Percentiles rank a stretch among this genome's conserved stretches.
These are phyloP conservation scores for Microchirus variegatus DNA, from an alignment of 2,797 vertebrate species.

Conservation along the genomic window DNA sequence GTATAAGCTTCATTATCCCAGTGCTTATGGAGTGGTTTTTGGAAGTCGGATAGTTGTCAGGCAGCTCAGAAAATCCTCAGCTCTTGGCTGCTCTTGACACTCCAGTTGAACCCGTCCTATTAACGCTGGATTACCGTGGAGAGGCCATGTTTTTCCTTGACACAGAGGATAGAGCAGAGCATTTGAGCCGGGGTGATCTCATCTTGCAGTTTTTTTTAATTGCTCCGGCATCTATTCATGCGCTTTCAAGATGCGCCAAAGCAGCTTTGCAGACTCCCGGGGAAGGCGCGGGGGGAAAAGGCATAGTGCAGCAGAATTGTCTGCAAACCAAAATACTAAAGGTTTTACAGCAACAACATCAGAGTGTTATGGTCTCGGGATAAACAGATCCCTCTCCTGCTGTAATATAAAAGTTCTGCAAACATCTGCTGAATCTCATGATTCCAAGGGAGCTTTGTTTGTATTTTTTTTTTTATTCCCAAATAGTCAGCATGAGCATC, in stretches of 20 bases:
- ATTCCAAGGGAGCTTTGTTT: slow-evolving; percentile 34
- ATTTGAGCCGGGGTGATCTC: slow-evolving; percentile 82
- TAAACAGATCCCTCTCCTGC: slow-evolving; percentile 45
- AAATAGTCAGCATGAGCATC: slow-evolving; percentile 25
- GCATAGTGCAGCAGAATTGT: slow-evolving; percentile 63
- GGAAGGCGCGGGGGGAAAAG: slow-evolving; percentile 29
- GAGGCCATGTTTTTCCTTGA: slow-evolving; percentile 79
- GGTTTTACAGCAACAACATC: slow-evolving; percentile 54
- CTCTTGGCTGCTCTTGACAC: slow-evolving; percentile 91
- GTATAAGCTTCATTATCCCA: slow-evolving; percentile 88
- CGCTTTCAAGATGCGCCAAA: slow-evolving; percentile 66
- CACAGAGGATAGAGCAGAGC: slow-evolving; percentile 83
- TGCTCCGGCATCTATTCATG: slow-evolving; percentile 72
- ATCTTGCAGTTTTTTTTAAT: slow-evolving; percentile 87
- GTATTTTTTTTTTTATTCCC: slow-evolving; percentile 30
- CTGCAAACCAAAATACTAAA: slow-evolving; percentile 50
- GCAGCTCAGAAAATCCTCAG: slow-evolving; percentile 87
- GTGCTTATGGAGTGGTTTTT: slow-evolving; percentile 87
- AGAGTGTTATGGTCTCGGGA: slow-evolving; percentile 60
- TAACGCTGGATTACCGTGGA: slow-evolving; percentile 86
- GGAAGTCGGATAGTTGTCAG: slow-evolving; percentile 89
- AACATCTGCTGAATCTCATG: slow-evolving; percentile 28
- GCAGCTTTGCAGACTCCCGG: slow-evolving; percentile 53
- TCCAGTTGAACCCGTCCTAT: slow-evolving; percentile 90
- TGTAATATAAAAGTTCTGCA: slow-evolving; percentile 22